These are phyloP conservation scores for Paramuricea clavata DNA, from an alignment of 92 coral and sea anemone genomes.

Conservation along the genomic window DNA sequence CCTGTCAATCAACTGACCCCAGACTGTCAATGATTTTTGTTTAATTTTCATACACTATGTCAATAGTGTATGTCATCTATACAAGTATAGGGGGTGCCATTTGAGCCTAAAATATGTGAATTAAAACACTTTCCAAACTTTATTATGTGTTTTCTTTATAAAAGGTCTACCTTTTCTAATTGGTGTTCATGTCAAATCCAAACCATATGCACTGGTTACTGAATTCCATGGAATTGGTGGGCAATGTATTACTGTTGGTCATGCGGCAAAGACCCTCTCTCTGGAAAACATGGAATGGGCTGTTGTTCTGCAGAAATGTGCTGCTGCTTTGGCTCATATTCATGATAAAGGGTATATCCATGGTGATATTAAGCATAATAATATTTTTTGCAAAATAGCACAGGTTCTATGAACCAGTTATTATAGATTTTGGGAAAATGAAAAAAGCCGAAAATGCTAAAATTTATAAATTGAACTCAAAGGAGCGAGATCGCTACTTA, in stretches of 20 bases:
- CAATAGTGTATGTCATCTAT: no score
- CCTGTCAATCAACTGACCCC: no score
- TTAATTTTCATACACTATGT: no score
- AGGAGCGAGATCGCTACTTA: constrained; percentile 8
- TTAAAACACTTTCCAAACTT: no score
- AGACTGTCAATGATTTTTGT: no score
- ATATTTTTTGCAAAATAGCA: constrained; percentile 21
- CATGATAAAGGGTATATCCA: constrained; percentile 51
- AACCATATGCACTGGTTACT: constrained; percentile 50
- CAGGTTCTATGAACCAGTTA: constrained; percentile 31
- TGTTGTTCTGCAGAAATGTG: constrained; percentile 21
- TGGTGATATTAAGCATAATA: constrained; percentile 62
- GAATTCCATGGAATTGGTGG: constrained; percentile 51
- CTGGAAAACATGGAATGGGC: constrained; percentile 37
- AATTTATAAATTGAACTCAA: constrained; percentile 10
- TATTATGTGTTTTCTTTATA: not conserved
- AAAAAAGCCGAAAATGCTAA: constrained; percentile 3
- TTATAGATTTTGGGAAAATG: constrained; percentile 55
- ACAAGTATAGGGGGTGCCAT: no score
- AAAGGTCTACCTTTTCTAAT: constrained; percentile 46
- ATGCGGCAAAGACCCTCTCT: constrained; percentile 17
- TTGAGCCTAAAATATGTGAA: no score
- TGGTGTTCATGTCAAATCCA: constrained; percentile 29
- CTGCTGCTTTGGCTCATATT: constrained; percentile 46
- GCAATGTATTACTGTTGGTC: constrained; percentile 34